phyloP scores from a whole-genome alignment of 2,113 vertebrate species.

The Mormyrus iriodes region DNA sequence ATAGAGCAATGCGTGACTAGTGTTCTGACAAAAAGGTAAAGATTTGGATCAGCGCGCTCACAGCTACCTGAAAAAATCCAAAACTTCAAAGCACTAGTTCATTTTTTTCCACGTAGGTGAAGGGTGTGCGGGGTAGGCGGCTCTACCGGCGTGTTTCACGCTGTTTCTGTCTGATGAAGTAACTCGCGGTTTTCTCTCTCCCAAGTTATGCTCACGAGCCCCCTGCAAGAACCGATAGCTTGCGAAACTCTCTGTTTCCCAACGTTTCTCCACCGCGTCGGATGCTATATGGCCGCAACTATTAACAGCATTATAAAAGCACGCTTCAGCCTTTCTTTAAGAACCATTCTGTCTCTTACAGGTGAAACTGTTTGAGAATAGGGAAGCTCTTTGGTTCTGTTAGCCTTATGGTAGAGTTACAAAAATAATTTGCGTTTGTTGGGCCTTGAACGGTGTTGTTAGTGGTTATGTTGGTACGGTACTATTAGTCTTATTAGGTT shows the following conservation, averaged over 20 bases:
- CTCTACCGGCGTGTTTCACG: not conserved
- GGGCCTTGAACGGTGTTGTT: not conserved
- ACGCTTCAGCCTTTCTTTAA: not conserved
- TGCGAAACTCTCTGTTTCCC: not conserved
- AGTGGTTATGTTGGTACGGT: not conserved
- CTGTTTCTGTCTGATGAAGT: too few relatives aligned
- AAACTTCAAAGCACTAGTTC: not conserved
- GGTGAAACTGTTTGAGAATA: not conserved
- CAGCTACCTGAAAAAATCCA: not conserved
- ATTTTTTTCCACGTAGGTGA: not conserved
- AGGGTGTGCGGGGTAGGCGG: not conserved
- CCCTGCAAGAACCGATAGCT: too few relatives aligned
- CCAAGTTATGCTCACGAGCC: too few relatives aligned
- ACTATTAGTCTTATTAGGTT: not conserved
- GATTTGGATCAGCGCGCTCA: not conserved
- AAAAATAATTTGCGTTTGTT: too few relatives aligned
- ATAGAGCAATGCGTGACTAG: not conserved
- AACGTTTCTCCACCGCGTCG: not conserved
- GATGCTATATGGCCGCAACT: not conserved
- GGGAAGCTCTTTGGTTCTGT: not conserved
- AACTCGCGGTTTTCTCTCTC: too few relatives aligned
- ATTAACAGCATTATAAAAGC: not conserved
- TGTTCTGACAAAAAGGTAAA: not conserved
- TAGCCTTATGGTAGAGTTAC: not conserved
- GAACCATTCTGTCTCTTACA: not conserved